Evolutionary conservation across 2,113 vertebrate species (phyloP).

Genomic region (Anguilla japonica): DNA sequence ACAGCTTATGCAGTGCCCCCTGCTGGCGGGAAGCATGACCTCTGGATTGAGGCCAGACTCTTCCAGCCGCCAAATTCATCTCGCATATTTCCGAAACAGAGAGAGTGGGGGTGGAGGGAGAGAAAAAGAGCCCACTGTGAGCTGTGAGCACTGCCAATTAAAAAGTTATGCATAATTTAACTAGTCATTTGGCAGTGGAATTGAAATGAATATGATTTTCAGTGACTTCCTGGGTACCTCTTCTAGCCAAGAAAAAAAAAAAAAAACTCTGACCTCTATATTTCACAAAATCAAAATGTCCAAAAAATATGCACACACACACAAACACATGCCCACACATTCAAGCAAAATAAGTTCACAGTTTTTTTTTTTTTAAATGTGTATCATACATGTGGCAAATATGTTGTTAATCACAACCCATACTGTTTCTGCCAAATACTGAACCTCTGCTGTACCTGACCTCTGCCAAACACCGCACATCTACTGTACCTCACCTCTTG

Average conservation of each 20-base stretch:
- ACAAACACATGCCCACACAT: not conserved
- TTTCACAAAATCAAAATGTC: conserved; percentile 14
- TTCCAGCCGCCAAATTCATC: conserved; percentile 38
- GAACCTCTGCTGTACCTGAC: not conserved
- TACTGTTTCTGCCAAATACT: not conserved
- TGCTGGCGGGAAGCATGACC: conserved; percentile 46
- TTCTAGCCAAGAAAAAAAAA: conserved; percentile 25
- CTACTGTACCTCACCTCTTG: not conserved
- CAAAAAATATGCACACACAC: not conserved
- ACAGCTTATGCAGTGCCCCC: conserved; percentile 43
- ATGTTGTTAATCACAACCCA: too few species aligned
- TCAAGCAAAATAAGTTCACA: not conserved
- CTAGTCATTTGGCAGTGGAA: conserved; percentile 56
- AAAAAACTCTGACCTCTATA: conserved; percentile 32
- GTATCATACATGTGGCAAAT: too few species aligned
- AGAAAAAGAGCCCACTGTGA: conserved; percentile 36
- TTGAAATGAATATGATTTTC: conserved; percentile 57
- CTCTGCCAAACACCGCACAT: not conserved
- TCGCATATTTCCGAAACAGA: conserved; percentile 36
- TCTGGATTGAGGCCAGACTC: conserved; percentile 54
- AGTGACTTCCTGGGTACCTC: conserved; percentile 47
- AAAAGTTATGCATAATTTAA: conserved; percentile 73
- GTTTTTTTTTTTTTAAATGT: too few species aligned
- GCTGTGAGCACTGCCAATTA: conserved; percentile 62
- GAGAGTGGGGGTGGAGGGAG: not conserved